Evolutionary conservation across 1,140 invertebrate species (phyloP).

Genomic region (Carposina sasakii): DNA sequence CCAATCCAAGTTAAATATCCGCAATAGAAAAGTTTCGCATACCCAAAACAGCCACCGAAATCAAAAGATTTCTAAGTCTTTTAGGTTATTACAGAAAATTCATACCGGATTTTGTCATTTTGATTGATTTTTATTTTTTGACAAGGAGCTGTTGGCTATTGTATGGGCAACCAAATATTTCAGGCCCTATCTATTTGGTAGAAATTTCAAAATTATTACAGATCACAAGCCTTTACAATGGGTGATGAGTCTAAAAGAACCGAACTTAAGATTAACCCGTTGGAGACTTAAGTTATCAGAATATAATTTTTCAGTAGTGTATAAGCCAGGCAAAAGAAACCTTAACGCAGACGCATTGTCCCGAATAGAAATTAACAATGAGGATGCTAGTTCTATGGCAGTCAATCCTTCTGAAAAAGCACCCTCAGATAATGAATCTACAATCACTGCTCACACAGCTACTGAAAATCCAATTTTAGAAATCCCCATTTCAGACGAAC

Average conservation of each 20-base stretch:
- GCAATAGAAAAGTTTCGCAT: constrained; percentile 27
- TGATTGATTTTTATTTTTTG: constrained; percentile 31
- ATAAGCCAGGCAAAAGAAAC: constrained; percentile 44
- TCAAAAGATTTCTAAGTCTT: constrained; percentile 29
- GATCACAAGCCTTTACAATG: constrained; percentile 70
- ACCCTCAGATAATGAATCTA: background rate
- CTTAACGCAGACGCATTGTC: constrained; percentile 48
- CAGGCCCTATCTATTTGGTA: constrained; percentile 62
- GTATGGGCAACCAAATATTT: constrained; percentile 56
- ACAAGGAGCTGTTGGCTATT: no score
- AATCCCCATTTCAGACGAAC: background rate
- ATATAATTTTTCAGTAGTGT: constrained; percentile 56
- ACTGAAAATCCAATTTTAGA: constrained; percentile 1
- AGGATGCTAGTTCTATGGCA: background rate
- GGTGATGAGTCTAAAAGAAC: constrained; percentile 62
- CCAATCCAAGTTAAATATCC: constrained; percentile 29
- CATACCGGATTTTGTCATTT: constrained; percentile 27
- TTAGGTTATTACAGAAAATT: constrained; percentile 32
- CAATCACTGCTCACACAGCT: background rate
- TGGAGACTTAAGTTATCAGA: constrained; percentile 64
- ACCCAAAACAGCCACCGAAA: background rate
- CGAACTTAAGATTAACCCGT: constrained; percentile 49
- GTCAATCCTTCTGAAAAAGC: background rate
- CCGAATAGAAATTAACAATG: background rate
- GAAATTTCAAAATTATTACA: constrained; percentile 65